Percentiles rank a stretch among this genome's conserved stretches.
Evolutionary conservation across 2,113 vertebrate species (phyloP).

Genomic region (Hassar affinis): DNA sequence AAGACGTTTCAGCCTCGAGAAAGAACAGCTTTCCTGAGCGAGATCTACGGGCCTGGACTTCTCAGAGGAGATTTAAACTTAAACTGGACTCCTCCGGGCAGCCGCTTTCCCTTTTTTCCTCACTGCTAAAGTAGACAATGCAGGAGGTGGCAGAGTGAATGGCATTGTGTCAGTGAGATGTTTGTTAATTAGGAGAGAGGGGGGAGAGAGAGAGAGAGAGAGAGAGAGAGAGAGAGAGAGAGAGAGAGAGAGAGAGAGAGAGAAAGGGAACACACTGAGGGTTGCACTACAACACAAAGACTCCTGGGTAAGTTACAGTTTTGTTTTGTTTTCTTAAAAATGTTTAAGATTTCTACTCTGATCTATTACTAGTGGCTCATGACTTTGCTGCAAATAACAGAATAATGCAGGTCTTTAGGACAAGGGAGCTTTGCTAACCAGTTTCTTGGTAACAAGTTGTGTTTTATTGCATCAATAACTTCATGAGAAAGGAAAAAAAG

Average conservation of each 20-base stretch:
- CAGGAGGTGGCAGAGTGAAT: conserved; percentile 50
- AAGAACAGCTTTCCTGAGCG: not conserved
- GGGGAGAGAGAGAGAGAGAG: conserved; percentile 34
- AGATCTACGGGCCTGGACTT: not conserved
- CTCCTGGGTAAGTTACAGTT: not conserved
- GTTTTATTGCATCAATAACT: no score
- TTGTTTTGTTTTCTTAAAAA: not conserved
- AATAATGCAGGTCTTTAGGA: no score
- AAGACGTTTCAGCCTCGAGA: not conserved
- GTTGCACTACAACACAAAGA: not conserved
- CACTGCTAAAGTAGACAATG: conserved; percentile 63
- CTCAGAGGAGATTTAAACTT: conserved; percentile 20
- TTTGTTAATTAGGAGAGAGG: conserved; percentile 51
- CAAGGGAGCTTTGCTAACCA: no score
- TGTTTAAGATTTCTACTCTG: not conserved
- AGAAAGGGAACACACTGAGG: not conserved
- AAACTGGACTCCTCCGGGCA: not conserved
- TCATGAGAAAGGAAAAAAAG: no score
- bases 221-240: not conserved
- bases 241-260: conserved; percentile 25
- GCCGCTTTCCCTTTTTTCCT: conserved; percentile 44
- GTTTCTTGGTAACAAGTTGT: no score
- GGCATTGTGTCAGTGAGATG: conserved; percentile 53
- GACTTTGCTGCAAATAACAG: not conserved
- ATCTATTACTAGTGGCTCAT: not conserved